Percentiles rank a stretch among this genome's conserved stretches.
phyloP scores from a whole-genome alignment of 2,888 invertebrate species.

The Apodemia hepburni region DNA sequence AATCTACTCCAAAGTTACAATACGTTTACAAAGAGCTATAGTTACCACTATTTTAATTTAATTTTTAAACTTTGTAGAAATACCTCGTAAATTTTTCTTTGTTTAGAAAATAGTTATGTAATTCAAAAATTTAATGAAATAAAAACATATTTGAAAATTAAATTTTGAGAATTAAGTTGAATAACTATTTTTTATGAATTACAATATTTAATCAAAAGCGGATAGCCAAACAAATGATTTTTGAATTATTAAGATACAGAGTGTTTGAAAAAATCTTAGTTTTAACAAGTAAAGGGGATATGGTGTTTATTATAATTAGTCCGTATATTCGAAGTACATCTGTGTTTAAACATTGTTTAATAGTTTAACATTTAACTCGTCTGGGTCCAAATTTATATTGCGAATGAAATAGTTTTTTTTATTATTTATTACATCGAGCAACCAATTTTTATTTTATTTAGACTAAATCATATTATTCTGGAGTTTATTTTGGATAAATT shows the following conservation, averaged over 20 bases:
- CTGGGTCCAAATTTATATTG: slow-evolving; percentile 7
- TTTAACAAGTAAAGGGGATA: slow-evolving; percentile 4
- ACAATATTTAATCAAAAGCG: no score
- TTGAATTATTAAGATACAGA: background rate
- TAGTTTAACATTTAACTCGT: background rate
- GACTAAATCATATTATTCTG: no score
- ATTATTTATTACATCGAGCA: no score
- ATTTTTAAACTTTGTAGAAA: background rate
- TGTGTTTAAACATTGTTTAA: background rate
- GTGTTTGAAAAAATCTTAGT: slow-evolving; percentile 1
- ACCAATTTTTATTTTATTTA: no score
- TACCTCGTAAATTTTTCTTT: background rate
- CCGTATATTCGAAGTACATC: background rate
- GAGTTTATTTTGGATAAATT: no score
- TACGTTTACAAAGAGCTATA: slow-evolving; percentile 3
- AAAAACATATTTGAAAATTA: no score
- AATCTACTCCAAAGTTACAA: background rate
- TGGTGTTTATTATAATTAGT: slow-evolving; percentile 6
- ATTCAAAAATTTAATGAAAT: background rate
- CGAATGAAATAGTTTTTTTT: no score
- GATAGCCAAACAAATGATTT: no score
- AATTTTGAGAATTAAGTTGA: no score
- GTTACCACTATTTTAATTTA: slow-evolving; percentile 9
- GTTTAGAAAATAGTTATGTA: background rate
- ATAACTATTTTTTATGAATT: no score